Base-by-base conservation (phyloP, 1,140 invertebrate genomes). In the Drosophila kepulauana region DNA sequence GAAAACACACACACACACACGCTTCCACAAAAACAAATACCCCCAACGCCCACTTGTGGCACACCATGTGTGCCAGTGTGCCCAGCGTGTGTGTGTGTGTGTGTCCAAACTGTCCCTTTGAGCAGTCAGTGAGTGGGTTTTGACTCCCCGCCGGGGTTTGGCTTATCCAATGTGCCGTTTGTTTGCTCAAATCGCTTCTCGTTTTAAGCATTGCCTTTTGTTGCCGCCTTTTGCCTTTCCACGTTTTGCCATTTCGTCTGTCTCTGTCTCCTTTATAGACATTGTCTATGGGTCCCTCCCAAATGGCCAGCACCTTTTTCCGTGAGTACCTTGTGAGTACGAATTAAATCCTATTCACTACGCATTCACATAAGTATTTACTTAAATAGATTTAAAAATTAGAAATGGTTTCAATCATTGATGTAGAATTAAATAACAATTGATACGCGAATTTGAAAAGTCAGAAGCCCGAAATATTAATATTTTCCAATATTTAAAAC, bases 111-210 rank as follows among this genome's bases (percentile, higher is more conserved):
- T 30, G 2, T 52, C 51, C 51, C 51, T 52, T 11, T 35, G 13
- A 6, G 1, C 51, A 54, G 51, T 35, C 30, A 8, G n/a, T 54
- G 70, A 79, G 35, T 70, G 46, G 58, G 45, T 33, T 74, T 46
- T 15, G 56, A 30, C 35, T 52, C 41, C 59, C 66, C 52, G 20
- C 43, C 41, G 59, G 61, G 81, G 75, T 65, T 87, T 82, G 79
- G 79, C 84, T 77, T 79, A 77, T 41, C 79, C 82, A 87, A 74
- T 74, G 84, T 49, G 67, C 68, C 82, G 69, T 82, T 74, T 77
- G 84, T 76, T 75, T 79, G 68, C 67, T 64, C 71, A 86, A 87
- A 86, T 82, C 82, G 79, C 54, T 79, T 87, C 82, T 76, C 77
- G 58, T 63, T 75, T 75, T 70, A 70, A 70, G 20, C 76, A 84